phyloP scores from a whole-genome alignment of 1,140 invertebrate species.

The Agrypnia vestita region DNA sequence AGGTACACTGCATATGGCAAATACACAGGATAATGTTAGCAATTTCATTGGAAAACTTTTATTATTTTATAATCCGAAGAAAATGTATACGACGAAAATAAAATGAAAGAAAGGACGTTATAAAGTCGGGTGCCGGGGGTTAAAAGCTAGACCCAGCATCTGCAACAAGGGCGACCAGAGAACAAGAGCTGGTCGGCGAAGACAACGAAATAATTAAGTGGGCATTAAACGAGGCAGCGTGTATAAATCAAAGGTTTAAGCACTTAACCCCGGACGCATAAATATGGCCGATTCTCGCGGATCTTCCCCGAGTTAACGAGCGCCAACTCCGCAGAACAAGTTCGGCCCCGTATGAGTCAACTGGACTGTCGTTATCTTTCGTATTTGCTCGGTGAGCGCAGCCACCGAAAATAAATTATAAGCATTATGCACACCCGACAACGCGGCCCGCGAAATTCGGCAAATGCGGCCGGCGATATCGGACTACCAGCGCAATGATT shows the following conservation, averaged over 20 bases:
- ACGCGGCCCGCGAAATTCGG: conserved; percentile 4
- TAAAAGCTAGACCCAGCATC: background rate
- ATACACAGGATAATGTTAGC: too few relatives aligned
- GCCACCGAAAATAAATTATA: conserved; percentile 24
- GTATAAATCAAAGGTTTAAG: conserved; percentile 52
- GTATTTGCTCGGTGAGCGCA: background rate
- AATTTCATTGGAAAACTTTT: too few relatives aligned
- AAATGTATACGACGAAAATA: too few relatives aligned
- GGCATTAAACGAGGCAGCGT: conserved; percentile 51
- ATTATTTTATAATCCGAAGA: too few relatives aligned
- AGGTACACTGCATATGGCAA: too few relatives aligned
- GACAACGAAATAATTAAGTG: conserved; percentile 56
- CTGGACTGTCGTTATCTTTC: background rate
- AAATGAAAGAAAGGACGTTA: too few relatives aligned
- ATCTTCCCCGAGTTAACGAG: conserved; percentile 47
- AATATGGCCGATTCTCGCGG: conserved; percentile 48
- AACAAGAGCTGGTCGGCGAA: conserved; percentile 29
- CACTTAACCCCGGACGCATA: conserved; percentile 50
- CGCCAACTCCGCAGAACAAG: conserved; percentile 18
- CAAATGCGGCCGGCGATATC: background rate
- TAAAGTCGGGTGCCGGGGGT: too few relatives aligned
- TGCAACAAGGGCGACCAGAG: background rate
- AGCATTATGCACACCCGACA: conserved; percentile 4
- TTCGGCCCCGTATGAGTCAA: background rate
- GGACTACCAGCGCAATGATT: background rate